phyloP scores from a whole-genome alignment of 2,888 invertebrate species.

The Glyphotaelius pellucidus region DNA sequence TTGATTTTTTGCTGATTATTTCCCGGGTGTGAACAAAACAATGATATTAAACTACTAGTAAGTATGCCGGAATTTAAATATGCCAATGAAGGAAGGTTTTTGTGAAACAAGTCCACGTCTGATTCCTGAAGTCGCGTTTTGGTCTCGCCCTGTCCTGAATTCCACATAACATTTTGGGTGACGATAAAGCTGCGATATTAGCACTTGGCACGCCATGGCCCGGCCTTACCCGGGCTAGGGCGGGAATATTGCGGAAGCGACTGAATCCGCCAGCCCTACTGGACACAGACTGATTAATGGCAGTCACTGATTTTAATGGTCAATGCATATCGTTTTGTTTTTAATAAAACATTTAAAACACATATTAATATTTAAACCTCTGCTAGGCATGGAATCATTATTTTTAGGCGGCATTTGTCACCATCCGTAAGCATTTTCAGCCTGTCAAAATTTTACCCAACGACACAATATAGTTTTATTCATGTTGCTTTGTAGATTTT shows the following conservation, averaged over 20 bases:
- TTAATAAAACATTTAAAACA: too few species aligned
- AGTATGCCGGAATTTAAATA: too few species aligned
- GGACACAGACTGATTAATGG: neutral
- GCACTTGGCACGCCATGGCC: neutral
- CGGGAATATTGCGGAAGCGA: neutral
- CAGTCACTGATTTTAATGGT: neutral
- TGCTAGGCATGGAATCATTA: neutral
- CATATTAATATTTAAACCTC: neutral
- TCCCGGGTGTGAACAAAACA: too few species aligned
- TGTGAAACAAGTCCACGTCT: neutral
- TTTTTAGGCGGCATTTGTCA: neutral
- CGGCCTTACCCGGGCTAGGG: neutral
- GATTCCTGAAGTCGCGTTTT: neutral
- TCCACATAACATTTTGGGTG: neutral
- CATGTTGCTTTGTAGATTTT: too few species aligned
- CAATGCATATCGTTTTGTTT: too few species aligned
- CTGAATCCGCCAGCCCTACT: neutral
- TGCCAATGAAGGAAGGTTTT: neutral
- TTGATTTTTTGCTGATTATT: too few species aligned
- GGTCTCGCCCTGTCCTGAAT: neutral
- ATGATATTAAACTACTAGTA: too few species aligned
- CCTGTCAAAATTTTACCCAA: neutral
- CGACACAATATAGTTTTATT: too few species aligned
- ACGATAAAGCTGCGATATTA: neutral
- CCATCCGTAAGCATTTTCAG: neutral